Conservation (phyloP, 2,797 vertebrate genomes). For the Enteromius radiatus region DNA sequence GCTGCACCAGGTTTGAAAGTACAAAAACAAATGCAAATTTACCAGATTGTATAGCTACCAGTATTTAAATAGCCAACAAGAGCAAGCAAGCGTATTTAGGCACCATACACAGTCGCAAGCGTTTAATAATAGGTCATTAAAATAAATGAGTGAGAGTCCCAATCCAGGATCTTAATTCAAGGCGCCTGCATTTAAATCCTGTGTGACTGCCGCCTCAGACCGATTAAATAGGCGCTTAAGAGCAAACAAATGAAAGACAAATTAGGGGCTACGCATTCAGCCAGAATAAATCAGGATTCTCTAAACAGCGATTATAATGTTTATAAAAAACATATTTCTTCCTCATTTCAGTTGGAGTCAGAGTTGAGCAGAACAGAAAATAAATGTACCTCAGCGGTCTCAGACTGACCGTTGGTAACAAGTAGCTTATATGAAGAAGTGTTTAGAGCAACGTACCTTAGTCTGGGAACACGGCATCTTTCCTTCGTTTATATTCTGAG, state of each 20-base stretch:
- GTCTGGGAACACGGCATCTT: slow-evolving; percentile 38
- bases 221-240: slow-evolving; percentile 18
- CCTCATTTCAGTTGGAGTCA: neutral
- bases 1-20: slow-evolving; percentile 41
- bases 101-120: neutral
- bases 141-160: slow-evolving; percentile 36
- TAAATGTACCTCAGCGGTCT: neutral
- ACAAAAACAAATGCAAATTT: slow-evolving; percentile 48
- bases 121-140: slow-evolving; percentile 37
- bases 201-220: slow-evolving; percentile 26
- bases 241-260: slow-evolving; percentile 17
- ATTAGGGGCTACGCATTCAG: neutral
- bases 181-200: slow-evolving; percentile 34
- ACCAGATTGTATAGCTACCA: neutral
- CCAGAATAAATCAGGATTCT: neutral
- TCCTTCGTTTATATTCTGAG: neutral
- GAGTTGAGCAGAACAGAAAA: slow-evolving; percentile 23
- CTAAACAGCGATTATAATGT: neutral
- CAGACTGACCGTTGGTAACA: slow-evolving; percentile 21
- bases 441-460: slow-evolving; percentile 38
- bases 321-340: neutral
- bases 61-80: slow-evolving; percentile 20
- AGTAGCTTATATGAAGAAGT: slow-evolving; percentile 18
- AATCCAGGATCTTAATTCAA: slow-evolving; percentile 31
- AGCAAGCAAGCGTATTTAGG: slow-evolving; percentile 14